phyloP scores from a whole-genome alignment of 2,888 invertebrate genomes.

The Lycophotia porphyrea region DNA sequence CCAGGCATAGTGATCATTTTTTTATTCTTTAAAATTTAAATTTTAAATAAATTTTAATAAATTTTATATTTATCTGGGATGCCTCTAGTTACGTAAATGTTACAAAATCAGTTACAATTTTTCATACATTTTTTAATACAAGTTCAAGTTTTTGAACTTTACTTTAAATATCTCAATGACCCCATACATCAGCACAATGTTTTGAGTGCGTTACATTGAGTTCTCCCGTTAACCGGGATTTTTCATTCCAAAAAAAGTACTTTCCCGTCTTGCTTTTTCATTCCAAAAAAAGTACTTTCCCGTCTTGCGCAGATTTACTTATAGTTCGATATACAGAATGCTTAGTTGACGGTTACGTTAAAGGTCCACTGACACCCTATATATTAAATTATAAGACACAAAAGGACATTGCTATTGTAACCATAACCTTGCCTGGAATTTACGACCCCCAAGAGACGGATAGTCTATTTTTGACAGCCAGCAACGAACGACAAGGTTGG shows the following conservation, averaged over 20 bases:
- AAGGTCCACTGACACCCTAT: neutral
- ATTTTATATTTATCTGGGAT: too few species aligned
- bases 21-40: too few species aligned
- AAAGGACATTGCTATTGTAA: neutral
- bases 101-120: too few species aligned
- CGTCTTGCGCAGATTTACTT: neutral
- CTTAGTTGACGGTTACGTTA: neutral
- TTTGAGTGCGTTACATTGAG: neutral
- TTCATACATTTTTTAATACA: too few species aligned
- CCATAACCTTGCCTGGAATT: neutral
- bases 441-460: conserved; percentile 5
- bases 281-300: neutral
- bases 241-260: neutral
- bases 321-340: too few species aligned
- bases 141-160: neutral
- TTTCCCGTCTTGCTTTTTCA: neutral
- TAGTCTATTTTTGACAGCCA: conserved; percentile 12
- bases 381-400: neutral
- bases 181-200: neutral
- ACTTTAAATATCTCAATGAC: neutral
- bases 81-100: too few species aligned
- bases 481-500: neutral
- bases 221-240: neutral
- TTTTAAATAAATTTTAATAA: too few species aligned
- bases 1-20: too few species aligned